Percentiles rank a stretch among this genome's conserved stretches.
phyloP scores from a whole-genome alignment of 2,888 invertebrate species.

The Scrobipalpa atriplicella region DNA sequence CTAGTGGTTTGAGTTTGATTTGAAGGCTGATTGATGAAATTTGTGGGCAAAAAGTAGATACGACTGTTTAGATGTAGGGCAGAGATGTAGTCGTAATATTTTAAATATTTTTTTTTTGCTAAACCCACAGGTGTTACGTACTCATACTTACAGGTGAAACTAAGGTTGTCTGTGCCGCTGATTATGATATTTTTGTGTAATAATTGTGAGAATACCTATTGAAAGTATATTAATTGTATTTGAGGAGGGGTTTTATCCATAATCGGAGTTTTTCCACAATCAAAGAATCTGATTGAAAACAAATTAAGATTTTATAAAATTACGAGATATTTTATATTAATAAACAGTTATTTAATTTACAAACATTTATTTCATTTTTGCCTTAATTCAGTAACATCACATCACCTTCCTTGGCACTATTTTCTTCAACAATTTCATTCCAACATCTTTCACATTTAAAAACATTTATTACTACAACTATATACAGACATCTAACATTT shows the following conservation, averaged over 20 bases:
- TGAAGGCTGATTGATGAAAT: too few species aligned
- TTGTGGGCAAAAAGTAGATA: too few species aligned
- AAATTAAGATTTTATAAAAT: conserved; percentile 11
- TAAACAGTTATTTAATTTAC: conserved; percentile 10
- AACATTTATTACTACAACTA: neutral
- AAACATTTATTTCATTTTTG: conserved; percentile 7
- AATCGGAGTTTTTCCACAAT: neutral
- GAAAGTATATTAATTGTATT: neutral
- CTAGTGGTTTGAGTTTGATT: neutral
- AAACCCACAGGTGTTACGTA: too few species aligned
- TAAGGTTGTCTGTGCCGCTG: neutral
- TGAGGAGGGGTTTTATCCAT: neutral
- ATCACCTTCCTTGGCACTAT: conserved; percentile 3
- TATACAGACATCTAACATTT: neutral
- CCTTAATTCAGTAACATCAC: neutral
- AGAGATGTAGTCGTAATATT: too few species aligned
- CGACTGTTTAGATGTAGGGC: too few species aligned
- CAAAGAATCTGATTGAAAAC: neutral
- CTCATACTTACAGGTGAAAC: neutral
- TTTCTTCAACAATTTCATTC: neutral
- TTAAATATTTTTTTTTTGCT: too few species aligned
- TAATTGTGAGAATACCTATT: neutral
- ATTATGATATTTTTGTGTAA: neutral
- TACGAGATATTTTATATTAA: conserved; percentile 12
- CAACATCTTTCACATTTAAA: neutral